Conservation (phyloP, 2,113 vertebrate genomes). For the Hydrochoerus hydrochaeris region DNA sequence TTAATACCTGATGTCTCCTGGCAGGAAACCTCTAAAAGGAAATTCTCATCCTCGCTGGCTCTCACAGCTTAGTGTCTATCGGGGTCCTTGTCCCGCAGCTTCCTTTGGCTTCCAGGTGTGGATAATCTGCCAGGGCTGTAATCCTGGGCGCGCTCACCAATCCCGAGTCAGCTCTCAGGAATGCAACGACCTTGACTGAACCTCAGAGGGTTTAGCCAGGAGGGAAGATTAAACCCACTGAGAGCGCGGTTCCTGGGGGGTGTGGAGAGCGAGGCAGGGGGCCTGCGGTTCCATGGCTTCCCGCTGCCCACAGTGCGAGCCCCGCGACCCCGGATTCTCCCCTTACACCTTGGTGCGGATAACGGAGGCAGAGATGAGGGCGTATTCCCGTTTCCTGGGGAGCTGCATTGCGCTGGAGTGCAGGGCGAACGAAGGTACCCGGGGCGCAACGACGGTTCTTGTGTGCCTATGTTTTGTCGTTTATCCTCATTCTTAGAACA, state of each 20-base stretch:
- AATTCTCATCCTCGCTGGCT: background rate
- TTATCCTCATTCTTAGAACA: background rate
- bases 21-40: background rate
- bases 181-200: slow-evolving; percentile 85
- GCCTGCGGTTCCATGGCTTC: slow-evolving; percentile 77
- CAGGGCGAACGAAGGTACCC: slow-evolving; percentile 88
- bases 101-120: slow-evolving; percentile 76
- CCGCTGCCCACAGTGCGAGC: slow-evolving; percentile 85
- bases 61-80: background rate
- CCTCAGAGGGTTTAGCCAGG: slow-evolving; percentile 86
- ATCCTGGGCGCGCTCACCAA: slow-evolving; percentile 83
- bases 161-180: slow-evolving; percentile 80
- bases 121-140: slow-evolving; percentile 75
- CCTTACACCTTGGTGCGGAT: slow-evolving; percentile 90
- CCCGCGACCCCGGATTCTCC: slow-evolving; percentile 76
- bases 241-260: slow-evolving; percentile 66
- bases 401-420: slow-evolving; percentile 87
- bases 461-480: background rate
- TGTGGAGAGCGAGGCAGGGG: slow-evolving; percentile 12
- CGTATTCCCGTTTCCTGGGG: slow-evolving; percentile 90
- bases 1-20: background rate
- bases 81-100: background rate
- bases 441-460: slow-evolving; percentile 31
- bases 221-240: slow-evolving; percentile 77
- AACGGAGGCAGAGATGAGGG: slow-evolving; percentile 93